A percentile compares a stretch with the other conserved stretches of the same genome.
Conservation (phyloP, 1,140 invertebrate species). For the Pteromalus puparum region DNA sequence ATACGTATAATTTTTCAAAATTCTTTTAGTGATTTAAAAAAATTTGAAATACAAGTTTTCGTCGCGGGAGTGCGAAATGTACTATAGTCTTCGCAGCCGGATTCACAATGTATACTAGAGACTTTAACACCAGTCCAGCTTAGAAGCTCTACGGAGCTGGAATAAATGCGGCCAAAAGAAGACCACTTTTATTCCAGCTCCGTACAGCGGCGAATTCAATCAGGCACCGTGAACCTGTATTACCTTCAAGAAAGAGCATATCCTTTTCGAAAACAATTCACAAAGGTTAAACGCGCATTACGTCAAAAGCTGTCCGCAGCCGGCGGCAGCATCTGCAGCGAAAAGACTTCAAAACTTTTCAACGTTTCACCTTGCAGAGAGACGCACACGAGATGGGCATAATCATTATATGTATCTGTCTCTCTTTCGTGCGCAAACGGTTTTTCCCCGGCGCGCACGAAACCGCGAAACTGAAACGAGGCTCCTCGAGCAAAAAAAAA, state of each 20-base stretch:
- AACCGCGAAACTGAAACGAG: conserved; percentile 36
- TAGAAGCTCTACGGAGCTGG: too few species aligned
- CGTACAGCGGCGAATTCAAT: conserved; percentile 9
- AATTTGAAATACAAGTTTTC: too few species aligned
- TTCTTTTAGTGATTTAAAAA: too few species aligned
- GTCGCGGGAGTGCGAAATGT: too few species aligned
- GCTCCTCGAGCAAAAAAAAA: background rate
- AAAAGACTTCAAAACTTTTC: background rate
- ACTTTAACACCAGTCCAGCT: too few species aligned
- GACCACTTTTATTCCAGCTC: background rate
- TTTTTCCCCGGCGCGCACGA: conserved; percentile 23
- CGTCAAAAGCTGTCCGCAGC: background rate
- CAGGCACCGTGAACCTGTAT: background rate
- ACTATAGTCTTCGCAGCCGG: too few species aligned
- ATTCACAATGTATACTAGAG: too few species aligned
- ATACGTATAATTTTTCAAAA: too few species aligned
- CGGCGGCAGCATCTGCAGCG: background rate
- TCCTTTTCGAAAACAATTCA: conserved; percentile 5
- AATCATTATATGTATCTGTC: background rate
- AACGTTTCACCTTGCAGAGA: background rate
- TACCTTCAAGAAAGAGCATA: background rate
- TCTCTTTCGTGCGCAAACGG: background rate
- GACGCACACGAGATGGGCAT: background rate
- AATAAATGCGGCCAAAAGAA: too few species aligned
- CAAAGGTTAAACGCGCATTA: conserved; percentile 17